Evolutionary conservation across 2,888 invertebrate genomes (phyloP).

Genomic region (Scaptomyza caliginosa): DNA sequence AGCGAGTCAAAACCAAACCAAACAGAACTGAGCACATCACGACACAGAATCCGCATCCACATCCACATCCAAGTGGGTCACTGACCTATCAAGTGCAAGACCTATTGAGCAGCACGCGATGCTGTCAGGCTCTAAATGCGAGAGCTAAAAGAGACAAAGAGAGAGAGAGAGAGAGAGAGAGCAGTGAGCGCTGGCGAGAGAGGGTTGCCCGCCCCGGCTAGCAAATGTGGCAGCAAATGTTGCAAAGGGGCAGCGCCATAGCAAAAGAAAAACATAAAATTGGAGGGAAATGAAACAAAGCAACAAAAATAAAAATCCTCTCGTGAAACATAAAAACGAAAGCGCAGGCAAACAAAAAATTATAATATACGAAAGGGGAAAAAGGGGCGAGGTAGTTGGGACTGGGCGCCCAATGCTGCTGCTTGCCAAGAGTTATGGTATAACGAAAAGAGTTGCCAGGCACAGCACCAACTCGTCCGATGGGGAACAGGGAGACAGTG

Average conservation of each 20-base stretch:
- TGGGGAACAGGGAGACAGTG: conserved; percentile 16
- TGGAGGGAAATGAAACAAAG: conserved; percentile 11
- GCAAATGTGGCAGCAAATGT: conserved; percentile 58
- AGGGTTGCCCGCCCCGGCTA: conserved; percentile 23
- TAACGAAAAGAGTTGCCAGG: conserved; percentile 41
- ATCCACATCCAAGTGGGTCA: conserved; percentile 74
- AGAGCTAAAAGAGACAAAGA: conserved; percentile 4
- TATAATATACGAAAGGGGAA: conserved; percentile 68
- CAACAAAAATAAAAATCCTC: conserved; percentile 27
- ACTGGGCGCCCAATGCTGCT: conserved; percentile 3
- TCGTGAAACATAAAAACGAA: conserved; percentile 64
- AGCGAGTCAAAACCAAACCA: conserved; percentile 31
- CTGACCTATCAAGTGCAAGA: conserved; percentile 83
- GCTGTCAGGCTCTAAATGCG: conserved; percentile 29
- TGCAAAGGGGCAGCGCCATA: conserved; percentile 37
- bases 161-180: conserved; percentile 1
- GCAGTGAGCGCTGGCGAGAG: conserved; percentile 27
- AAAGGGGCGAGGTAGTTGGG: conserved; percentile 19
- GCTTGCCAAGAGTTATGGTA: conserved; percentile 7
- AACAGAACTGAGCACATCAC: conserved; percentile 16
- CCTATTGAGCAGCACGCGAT: conserved; percentile 71
- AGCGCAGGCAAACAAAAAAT: conserved; percentile 77
- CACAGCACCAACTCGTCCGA: conserved; percentile 44
- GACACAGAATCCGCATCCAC: conserved; percentile 22
- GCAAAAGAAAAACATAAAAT: conserved; percentile 29